A percentile compares a stretch with the other conserved stretches of the same genome.
Evolutionary conservation across 1,140 invertebrate genomes (phyloP).

Genomic region (Chrysomallon squamiferum): DNA sequence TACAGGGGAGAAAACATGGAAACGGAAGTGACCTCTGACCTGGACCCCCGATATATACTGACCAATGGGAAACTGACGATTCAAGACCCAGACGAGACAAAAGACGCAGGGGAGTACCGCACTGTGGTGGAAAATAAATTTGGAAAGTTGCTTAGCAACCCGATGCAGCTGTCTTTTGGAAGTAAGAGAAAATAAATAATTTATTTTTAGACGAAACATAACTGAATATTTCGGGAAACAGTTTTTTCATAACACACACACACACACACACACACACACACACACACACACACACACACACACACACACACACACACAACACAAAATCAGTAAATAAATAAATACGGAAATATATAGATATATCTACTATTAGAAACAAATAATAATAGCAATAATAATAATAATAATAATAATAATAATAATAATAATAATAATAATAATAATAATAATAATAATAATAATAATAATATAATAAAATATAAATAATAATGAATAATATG

Average conservation of each 20-base stretch:
- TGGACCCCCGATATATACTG: constrained; percentile 80
- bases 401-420: no score
- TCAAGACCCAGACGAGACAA: constrained; percentile 73
- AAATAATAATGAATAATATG: no score
- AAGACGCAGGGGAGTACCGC: constrained; percentile 86
- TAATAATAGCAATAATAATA: no score
- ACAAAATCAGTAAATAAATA: no score
- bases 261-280: neutral
- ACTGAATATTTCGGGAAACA: neutral
- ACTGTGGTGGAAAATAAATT: constrained; percentile 89
- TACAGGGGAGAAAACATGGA: constrained; percentile 62
- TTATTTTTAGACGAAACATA: neutral
- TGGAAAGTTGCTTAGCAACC: constrained; percentile 90
- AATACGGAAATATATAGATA: no score
- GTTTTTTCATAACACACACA: no score
- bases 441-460: no score
- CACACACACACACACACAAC: no score
- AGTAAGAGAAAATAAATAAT: constrained; percentile 63
- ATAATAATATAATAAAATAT: no score
- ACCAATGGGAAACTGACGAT: constrained; percentile 93
- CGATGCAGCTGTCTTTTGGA: constrained; percentile 86
- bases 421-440: no score
- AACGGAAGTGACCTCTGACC: constrained; percentile 17
- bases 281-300: no score
- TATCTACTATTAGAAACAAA: no score